Conservation (phyloP, 2,888 invertebrate species). For the Rhingia rostrata region DNA sequence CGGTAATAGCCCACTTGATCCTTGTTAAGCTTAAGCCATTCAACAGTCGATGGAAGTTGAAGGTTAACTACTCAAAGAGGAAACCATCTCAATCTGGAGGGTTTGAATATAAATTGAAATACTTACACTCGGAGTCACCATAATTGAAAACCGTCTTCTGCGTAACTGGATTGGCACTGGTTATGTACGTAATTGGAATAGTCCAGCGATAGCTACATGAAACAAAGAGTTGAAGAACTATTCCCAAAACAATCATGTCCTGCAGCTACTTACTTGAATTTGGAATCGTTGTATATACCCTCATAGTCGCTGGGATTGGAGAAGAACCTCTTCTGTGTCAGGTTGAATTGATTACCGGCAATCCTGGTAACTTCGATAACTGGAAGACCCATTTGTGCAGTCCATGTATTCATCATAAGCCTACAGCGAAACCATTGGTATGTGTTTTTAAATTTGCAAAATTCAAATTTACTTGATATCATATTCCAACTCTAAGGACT, state of each 20-base stretch:
- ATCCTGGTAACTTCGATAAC: slow-evolving; percentile 86
- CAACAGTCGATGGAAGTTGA: slow-evolving; percentile 82
- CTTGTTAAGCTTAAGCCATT: slow-evolving; percentile 93
- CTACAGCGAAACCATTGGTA: slow-evolving; percentile 78
- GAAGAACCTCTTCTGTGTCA: slow-evolving; percentile 91
- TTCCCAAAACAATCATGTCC: background rate
- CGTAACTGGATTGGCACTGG: slow-evolving; percentile 83
- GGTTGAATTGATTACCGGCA: slow-evolving; percentile 83
- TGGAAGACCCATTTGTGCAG: slow-evolving; percentile 94
- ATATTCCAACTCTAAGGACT: slow-evolving; percentile 84
- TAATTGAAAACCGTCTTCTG: slow-evolving; percentile 81
- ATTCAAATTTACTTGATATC: slow-evolving; percentile 82
- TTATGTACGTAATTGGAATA: slow-evolving; percentile 91
- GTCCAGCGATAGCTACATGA: slow-evolving; percentile 91
- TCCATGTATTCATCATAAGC: slow-evolving; percentile 94
- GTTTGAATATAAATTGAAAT: no score
- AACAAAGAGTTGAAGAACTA: slow-evolving; percentile 20
- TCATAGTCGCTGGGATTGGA: slow-evolving; percentile 86
- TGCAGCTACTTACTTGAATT: slow-evolving; percentile 83
- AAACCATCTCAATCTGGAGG: background rate
- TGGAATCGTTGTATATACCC: slow-evolving; percentile 83
- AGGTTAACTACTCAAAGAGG: slow-evolving; percentile 80
- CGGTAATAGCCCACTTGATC: slow-evolving; percentile 94
- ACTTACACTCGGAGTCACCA: slow-evolving; percentile 79
- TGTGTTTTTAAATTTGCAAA: background rate